Percentiles rank a stretch among this genome's conserved stretches.
These are phyloP conservation scores for Manis javanica DNA, from an alignment of 2,797 vertebrate species.

Conservation along the genomic window DNA sequence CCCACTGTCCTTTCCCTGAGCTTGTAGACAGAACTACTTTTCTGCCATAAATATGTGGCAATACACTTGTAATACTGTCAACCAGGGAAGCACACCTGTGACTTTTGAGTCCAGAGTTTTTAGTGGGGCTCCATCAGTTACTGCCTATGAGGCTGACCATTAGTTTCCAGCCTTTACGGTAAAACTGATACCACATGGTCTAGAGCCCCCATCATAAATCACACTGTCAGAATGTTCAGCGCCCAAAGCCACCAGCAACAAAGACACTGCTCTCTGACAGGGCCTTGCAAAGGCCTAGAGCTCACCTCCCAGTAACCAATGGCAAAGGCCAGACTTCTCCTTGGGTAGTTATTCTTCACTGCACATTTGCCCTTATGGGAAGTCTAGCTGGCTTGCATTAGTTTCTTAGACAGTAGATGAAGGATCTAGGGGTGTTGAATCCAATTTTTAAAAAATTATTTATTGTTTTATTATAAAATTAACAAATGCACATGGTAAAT, in stretches of 20 bases:
- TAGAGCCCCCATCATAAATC: background rate
- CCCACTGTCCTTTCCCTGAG: background rate
- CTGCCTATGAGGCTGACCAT: background rate
- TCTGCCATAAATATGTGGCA: too few species aligned
- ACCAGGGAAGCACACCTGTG: rapidly evolving
- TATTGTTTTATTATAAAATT: conserved; percentile 73
- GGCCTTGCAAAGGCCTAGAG: background rate
- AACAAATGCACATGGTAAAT: conserved; percentile 55
- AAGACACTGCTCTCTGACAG: background rate
- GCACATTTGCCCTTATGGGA: background rate
- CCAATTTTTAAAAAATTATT: background rate
- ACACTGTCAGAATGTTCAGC: background rate
- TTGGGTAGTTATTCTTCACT: background rate
- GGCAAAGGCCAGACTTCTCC: background rate
- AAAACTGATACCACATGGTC: background rate
- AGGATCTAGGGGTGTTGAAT: background rate
- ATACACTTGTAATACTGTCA: background rate
- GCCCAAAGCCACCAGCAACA: background rate
- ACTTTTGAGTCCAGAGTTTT: background rate
- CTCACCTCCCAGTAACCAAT: background rate
- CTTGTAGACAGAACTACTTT: rapidly evolving
- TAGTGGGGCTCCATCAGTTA: background rate
- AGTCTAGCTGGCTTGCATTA: background rate
- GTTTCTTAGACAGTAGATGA: background rate
- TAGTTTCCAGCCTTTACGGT: background rate